Base-by-base conservation (phyloP, 2,113 vertebrate genomes). In the Rhipidura dahli region DNA sequence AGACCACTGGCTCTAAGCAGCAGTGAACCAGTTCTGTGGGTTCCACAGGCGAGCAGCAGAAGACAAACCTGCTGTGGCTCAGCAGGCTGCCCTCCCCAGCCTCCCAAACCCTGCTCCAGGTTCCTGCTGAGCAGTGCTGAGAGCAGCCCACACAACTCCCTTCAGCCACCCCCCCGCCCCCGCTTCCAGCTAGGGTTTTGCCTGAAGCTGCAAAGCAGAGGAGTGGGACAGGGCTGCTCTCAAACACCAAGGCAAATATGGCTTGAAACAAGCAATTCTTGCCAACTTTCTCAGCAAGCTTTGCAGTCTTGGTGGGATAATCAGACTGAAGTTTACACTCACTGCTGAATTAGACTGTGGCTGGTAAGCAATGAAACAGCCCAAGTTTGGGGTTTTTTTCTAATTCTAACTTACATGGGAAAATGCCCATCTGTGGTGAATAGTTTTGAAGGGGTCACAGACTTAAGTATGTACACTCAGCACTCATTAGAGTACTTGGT, bases 61-160 rank as follows among this genome's bases (percentile, higher is more conserved):
- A 69, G n/a, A 50, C 63, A 83, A 66, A 71, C 30, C 28, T 47
- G 57, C 31, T 0, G 0, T 8, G 37, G n/a, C 18, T 33, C 28
- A 50, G 77, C 57, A 87, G 68, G 47, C 13, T 4, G 7, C 45
- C 23, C 35, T 24, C 3, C 15, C 22, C 44, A 45, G 39, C 13
- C 47, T 24, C 47, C 15, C 49, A 42, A 4, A 40, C 30, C 40
- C 27, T 16, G 44, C 0, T 47, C 0, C 0, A 35, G 26, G 68
- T 2, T 47, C 11, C 60, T 15, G 40, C 59, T 40, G 60, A 73
- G 64, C 45, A 65, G 60, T 0, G 64, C 49, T 0, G 12, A 35
- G 3, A 80, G 33, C 60, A 81, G 51, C 49, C 26, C 8, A 2
- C 45, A 9, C 27, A 57, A 3, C 16, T 21, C 35, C 13, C 30